A percentile compares a stretch with the other conserved stretches of the same genome.
Evolutionary conservation across 1,140 invertebrate genomes (phyloP).

Genomic region (Drosophila tani): DNA sequence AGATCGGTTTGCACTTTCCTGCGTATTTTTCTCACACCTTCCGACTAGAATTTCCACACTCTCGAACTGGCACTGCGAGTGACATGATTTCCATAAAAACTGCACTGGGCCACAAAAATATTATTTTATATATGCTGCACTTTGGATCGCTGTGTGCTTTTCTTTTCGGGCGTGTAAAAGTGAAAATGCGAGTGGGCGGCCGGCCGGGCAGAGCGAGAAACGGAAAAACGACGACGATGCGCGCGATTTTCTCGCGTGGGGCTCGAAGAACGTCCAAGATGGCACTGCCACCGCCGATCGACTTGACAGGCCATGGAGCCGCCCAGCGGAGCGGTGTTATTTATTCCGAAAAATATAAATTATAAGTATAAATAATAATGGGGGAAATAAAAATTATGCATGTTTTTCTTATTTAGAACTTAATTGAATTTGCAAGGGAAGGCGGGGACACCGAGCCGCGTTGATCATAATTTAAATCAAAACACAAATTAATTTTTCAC

Average conservation of each 20-base stretch:
- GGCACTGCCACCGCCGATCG: slow-evolving; percentile 64
- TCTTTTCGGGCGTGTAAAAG: slow-evolving; percentile 44
- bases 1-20: slow-evolving; percentile 36
- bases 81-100: slow-evolving; percentile 79
- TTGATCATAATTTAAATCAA: slow-evolving; percentile 75
- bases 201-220: slow-evolving; percentile 7
- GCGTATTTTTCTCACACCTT: slow-evolving; percentile 14
- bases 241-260: slow-evolving; percentile 55
- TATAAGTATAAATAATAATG: slow-evolving; percentile 73
- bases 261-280: slow-evolving; percentile 72
- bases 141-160: slow-evolving; percentile 29
- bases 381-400: slow-evolving; percentile 61
- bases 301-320: slow-evolving; percentile 77
- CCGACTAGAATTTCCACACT: slow-evolving; percentile 59
- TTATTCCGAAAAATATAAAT: slow-evolving; percentile 74
- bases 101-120: slow-evolving; percentile 58
- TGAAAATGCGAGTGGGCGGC: slow-evolving; percentile 59
- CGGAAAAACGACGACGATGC: slow-evolving; percentile 45
- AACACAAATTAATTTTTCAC: slow-evolving; percentile 64
- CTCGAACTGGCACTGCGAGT: slow-evolving; percentile 56
- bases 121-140: slow-evolving; percentile 56
- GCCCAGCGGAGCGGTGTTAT: slow-evolving; percentile 45
- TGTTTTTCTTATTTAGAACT: slow-evolving; percentile 63
- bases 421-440: slow-evolving; percentile 57
- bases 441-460: slow-evolving; percentile 36